Base-by-base conservation (phyloP, 2,888 invertebrate species). In the Metalampra italica region DNA sequence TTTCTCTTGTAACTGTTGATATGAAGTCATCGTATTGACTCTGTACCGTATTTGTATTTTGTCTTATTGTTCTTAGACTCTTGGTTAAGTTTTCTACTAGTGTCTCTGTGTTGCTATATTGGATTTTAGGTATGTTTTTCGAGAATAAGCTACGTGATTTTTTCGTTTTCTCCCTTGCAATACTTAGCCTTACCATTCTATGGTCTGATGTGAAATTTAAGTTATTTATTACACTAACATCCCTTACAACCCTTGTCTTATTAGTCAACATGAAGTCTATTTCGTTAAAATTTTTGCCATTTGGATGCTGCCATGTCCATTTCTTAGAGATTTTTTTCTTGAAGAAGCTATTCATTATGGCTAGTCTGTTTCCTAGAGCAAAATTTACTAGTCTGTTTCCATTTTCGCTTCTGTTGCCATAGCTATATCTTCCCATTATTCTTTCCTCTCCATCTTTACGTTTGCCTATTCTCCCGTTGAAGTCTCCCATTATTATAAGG, bases 341-440 rank as follows among this genome's bases (percentile, higher is more conserved):
- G 8, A 51, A 56, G 9, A 32, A 50, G 0, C 57, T 57, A 9
- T 62, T 57, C 47, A 57, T 53, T n/a, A 58, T 53, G 14, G 42
- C 7, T 7, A 60, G 39, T 9, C 57, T 57, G 11, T 64, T 12
- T 29, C 57, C 55, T 8, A 51, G 29, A 1, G 63, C 56, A 41
- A 51, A 57, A 7, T 59, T 34, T 15, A 63, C 47, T 0, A 61
- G 54, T 1, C 52, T 40, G 42, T 60, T 50, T 1, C 57, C 60
- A 43, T 55, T 53, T 9, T 45, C 15, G 29, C 56, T 60, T n/a
- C 59, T 11, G 32, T 38, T 39, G 11, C 60, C 58, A 14, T 51
- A 54, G 3, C 57, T 52, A 45, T 56, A 46, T 43, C 51, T 47
- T 14, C 48, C 46, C 49, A 47, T 50, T n/a, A 49, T 45, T 30